These are phyloP conservation scores for Pseudococcus jackbeardsleyi DNA, from an alignment of 2,888 invertebrate genomes.

Conservation along the genomic window DNA sequence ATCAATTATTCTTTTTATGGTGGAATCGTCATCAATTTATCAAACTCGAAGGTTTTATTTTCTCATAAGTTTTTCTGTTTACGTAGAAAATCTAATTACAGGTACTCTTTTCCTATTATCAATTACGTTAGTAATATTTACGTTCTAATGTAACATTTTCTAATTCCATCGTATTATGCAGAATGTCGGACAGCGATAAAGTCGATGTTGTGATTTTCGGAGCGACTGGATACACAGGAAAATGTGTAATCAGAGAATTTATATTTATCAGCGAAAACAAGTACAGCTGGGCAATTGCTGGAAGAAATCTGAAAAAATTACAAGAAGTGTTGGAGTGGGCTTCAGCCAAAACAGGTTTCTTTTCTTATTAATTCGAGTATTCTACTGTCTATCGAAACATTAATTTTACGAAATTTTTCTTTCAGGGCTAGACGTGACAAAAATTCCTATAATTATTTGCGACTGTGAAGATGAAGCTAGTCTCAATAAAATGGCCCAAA, in stretches of 20 bases:
- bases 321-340: slow-evolving; percentile 72
- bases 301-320: slow-evolving; percentile 78
- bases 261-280: slow-evolving; percentile 70
- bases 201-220: slow-evolving; percentile 90
- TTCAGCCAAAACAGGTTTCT: slow-evolving; percentile 71
- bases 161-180: neutral
- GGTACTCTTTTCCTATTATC: neutral
- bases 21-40: slow-evolving; percentile 13
- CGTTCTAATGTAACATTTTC: neutral
- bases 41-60: neutral
- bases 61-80: neutral
- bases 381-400: slow-evolving; percentile 66
- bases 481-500: slow-evolving; percentile 83
- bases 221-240: slow-evolving; percentile 94
- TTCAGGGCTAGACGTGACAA: slow-evolving; percentile 53
- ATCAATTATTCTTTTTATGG: neutral
- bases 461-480: slow-evolving; percentile 75
- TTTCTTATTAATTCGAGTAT: neutral
- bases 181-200: slow-evolving; percentile 50
- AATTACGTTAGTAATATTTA: neutral
- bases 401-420: neutral
- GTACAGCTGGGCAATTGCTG: slow-evolving; percentile 91
- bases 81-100: neutral
- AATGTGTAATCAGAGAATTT: slow-evolving; percentile 81
- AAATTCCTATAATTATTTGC: slow-evolving; percentile 54